These are phyloP conservation scores for Albula goreensis DNA, from an alignment of 2,113 vertebrate genomes.

Conservation along the genomic window DNA sequence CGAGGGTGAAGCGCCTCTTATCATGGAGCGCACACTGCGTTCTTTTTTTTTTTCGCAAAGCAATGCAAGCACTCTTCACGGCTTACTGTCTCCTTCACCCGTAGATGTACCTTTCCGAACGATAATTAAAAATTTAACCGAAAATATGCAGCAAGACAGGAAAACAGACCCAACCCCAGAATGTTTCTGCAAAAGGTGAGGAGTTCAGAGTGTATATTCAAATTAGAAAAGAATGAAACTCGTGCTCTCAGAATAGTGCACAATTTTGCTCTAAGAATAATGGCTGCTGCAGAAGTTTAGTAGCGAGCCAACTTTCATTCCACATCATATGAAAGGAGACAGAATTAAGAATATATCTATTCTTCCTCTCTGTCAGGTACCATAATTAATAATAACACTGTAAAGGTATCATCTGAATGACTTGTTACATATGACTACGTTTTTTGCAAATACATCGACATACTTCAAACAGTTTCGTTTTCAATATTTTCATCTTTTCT, in stretches of 20 bases:
- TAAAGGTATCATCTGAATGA: no score
- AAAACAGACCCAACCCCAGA: background rate
- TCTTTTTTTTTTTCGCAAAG: background rate
- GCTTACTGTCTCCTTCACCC: slow-evolving; percentile 60
- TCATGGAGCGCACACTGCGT: background rate
- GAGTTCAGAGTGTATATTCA: background rate
- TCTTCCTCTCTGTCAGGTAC: background rate
- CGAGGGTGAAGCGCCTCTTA: background rate
- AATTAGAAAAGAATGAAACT: background rate
- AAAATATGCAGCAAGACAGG: background rate
- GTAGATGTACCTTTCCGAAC: background rate
- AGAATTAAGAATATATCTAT: background rate
- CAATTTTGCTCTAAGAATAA: background rate
- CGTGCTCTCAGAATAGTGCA: no score
- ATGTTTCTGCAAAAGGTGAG: background rate
- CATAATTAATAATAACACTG: background rate
- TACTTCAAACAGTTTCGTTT: no score
- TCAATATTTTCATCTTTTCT: no score
- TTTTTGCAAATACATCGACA: no score
- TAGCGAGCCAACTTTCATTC: no score
- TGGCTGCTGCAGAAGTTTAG: background rate
- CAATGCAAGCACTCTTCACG: slow-evolving; percentile 1
- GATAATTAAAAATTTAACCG: background rate
- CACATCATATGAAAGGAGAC: no score
- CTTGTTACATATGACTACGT: no score